phyloP scores from a whole-genome alignment of 1,140 invertebrate genomes.

The Acromyrmex echinatior region DNA sequence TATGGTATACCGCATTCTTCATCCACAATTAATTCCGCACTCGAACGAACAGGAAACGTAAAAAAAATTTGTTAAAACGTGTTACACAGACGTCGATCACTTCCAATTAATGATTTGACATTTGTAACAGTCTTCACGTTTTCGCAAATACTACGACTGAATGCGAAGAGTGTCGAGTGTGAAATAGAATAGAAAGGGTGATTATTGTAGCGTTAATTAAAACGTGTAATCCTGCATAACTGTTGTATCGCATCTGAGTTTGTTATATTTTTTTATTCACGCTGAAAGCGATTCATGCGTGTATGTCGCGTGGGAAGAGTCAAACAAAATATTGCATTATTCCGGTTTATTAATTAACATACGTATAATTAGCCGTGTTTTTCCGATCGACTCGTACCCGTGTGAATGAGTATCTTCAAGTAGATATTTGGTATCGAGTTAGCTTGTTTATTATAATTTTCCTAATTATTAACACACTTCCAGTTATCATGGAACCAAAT shows the following conservation, averaged over 20 bases:
- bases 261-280: conserved; percentile 26
- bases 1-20: not conserved
- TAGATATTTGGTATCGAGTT: not conserved
- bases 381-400: not conserved
- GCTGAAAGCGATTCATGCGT: not conserved
- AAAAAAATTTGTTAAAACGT: not conserved
- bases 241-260: not conserved
- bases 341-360: conserved; percentile 32
- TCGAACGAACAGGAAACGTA: not conserved
- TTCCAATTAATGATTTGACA: not conserved
- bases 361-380: conserved; percentile 32
- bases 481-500: not conserved
- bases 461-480: conserved; percentile 13
- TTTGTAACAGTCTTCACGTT: not conserved
- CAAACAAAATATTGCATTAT: conserved; percentile 9
- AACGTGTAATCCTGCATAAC: not conserved
- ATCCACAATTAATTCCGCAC: conserved; percentile 13
- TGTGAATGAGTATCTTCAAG: conserved; percentile 31
- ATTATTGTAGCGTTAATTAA: conserved; percentile 34
- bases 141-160: not conserved
- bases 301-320: not conserved
- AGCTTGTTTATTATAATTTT: conserved; percentile 16
- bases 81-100: not conserved
- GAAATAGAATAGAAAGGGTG: not conserved
- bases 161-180: not conserved